Evolutionary conservation across 2,797 vertebrate genomes (phyloP).

Genomic region (Ptychobarbus kaznakovi): DNA sequence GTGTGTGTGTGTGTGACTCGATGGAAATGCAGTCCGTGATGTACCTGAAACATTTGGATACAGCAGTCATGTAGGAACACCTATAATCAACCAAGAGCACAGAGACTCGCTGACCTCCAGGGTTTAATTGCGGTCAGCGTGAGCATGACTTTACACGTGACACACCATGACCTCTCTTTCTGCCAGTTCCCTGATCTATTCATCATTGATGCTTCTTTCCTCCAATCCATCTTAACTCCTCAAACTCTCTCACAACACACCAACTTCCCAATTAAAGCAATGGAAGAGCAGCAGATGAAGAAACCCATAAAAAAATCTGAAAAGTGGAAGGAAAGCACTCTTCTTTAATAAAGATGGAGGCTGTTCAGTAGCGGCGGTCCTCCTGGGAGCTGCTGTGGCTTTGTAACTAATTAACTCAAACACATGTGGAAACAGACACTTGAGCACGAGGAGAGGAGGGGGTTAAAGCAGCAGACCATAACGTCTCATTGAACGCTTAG

Average conservation of each 20-base stretch:
- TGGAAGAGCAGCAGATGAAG: constrained; percentile 5
- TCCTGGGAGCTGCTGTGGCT: constrained; percentile 53
- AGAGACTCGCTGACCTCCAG: constrained; percentile 1
- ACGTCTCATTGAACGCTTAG: constrained; percentile 47
- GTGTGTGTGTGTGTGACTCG: too few relatives aligned
- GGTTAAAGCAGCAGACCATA: constrained; percentile 62
- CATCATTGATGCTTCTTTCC: constrained; percentile 31
- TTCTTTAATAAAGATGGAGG: constrained; percentile 56
- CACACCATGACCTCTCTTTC: constrained; percentile 25
- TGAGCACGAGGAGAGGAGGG: constrained; percentile 52
- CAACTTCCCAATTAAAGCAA: constrained; percentile 27
- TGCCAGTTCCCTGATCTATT: constrained; percentile 27
- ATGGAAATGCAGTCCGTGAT: neutral
- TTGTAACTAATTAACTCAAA: constrained; percentile 66
- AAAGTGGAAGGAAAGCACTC: constrained; percentile 8
- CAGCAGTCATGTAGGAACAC: neutral
- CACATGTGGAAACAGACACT: constrained; percentile 62
- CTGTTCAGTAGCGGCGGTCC: constrained; percentile 42
- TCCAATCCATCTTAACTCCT: constrained; percentile 36
- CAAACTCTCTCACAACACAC: constrained; percentile 6
- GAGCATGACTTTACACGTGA: neutral
- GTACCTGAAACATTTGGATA: neutral
- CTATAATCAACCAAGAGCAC: constrained; percentile 10
- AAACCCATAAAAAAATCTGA: neutral
- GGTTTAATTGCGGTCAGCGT: constrained; percentile 7